Evolutionary conservation across 2,888 invertebrate species (phyloP), one percentile per base, ranked within the genome.

Genomic region (Nomada goodeniana): DNA sequence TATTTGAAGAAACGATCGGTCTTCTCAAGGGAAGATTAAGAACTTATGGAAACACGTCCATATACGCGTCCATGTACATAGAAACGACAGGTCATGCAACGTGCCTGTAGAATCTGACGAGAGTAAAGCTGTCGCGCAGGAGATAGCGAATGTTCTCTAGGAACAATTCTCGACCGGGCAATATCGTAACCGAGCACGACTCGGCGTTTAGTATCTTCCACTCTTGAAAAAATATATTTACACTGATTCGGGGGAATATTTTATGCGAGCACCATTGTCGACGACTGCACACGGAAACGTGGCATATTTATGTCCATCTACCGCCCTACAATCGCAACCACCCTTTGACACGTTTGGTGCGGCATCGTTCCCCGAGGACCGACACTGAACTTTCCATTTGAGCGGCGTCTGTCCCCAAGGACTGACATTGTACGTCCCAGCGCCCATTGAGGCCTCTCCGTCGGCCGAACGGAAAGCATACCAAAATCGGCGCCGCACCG

Each of bases 1-100:
- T 26, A 44, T 63, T 71, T 67, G 42, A 55, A 61, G 74, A 82
- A 74, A 70, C 60, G 80, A 64, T 67, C 55, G 29, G 55, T 67
- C 57, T 69, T 18, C 76, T 65, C 42, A 26, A 60, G 71, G 65
- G 52, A 69, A 79, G 63, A 76, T 77, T 76, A 71, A 76, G 57
- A 52, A 76, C 68, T 76, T 65, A 70, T 63, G 76, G 70, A 71
- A 76, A 65, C 52, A 65, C 53, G 64, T 55, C 53, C 42, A 55
- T 61, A 80, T 55, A 23, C 57, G 52, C 67, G 47, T 68, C 52
- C 55, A 26, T 20, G 57, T 63, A n/a, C 76, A 20, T 47, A 47
- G 18, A 0, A 47, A 71, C 60, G 72, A 72, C 72, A 44, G 61
- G 44, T 63, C 52, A 29, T 52, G 29, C 80, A 50, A 61, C 55